Conservation (phyloP, 2,113 vertebrate species). For the Noctilio leporinus region DNA sequence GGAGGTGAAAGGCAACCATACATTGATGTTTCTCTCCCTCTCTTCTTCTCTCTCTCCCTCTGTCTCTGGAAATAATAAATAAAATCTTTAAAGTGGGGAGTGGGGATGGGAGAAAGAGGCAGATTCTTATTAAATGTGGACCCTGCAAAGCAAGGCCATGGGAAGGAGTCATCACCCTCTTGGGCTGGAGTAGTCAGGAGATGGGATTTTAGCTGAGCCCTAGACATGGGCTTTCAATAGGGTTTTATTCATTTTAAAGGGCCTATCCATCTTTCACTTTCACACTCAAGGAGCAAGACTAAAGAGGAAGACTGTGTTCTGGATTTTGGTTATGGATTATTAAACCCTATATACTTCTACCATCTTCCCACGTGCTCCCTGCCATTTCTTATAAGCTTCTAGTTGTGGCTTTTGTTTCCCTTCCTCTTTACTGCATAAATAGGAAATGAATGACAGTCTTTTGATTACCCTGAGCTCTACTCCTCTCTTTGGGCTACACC, state of each 20-base stretch:
- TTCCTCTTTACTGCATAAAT: not conserved
- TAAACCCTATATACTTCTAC: not conserved
- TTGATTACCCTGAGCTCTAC: not conserved
- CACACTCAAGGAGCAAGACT: not conserved
- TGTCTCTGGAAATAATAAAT: no score
- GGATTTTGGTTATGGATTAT: not conserved
- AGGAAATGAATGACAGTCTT: not conserved
- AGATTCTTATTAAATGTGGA: not conserved
- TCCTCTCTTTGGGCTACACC: no score
- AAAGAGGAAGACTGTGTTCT: not conserved
- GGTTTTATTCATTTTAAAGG: not conserved
- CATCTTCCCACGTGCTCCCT: not conserved
- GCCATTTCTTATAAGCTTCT: not conserved
- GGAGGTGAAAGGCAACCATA: no score
- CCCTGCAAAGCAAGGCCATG: not conserved
- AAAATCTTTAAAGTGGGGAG: no score
- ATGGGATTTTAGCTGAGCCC: not conserved
- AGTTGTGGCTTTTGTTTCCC: not conserved
- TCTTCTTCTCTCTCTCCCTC: no score
- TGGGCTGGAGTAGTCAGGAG: not conserved
- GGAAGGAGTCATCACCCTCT: not conserved
- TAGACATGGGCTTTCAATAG: not conserved
- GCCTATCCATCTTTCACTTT: not conserved
- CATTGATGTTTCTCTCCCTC: no score
- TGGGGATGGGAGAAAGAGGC: not conserved